Evolutionary conservation across 1,140 invertebrate species (phyloP), one percentile per base, ranked within the genome.

Genomic region (Leptestheria dahalacensis): DNA sequence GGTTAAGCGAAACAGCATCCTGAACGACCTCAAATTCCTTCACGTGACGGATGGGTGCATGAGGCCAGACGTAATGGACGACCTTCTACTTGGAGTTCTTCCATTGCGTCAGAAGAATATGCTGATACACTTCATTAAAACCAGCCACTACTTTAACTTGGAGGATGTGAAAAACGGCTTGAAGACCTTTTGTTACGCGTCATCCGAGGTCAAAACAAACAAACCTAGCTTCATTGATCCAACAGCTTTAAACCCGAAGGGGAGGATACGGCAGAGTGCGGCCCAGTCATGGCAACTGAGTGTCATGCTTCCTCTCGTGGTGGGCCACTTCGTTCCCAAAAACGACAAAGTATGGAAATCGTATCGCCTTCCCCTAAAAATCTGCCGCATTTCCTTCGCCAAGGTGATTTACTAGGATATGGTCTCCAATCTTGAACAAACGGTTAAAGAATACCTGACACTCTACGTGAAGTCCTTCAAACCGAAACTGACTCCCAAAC

Each of bases 51-150:
- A 24, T 21, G 33, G 25, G 18, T 23, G 41, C 47, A 48, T 61
- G 51, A 20, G 33, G 3, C 53, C 46, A 21, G 60, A 61, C 57
- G 26, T 4, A n/a, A 61, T 61, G 60, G 53, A 61, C 46, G 60
- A 59, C 25, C 24, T 56, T 20, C 48, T 61, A 11, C n/a, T 59
- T 59, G 29, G 60, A 41, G 53, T 61, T 2, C 26, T 61, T 47
- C 60, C 60, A 18, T 21, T 60, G 24, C 33, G 20, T 18, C 20
- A 59, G 18, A 33, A 33, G 12, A 23, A n/a, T 18, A 25, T 61
- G 29, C 46, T 61, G 23, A 23, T 26, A 20, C 21, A 57, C 33
- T 60, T 41, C 18, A 47, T 61, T 11, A 57, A 48, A 25, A 52
- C 21, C 23, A 33, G 18, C 18, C 57, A 48, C 33, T 57, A 18